Base-by-base conservation (phyloP, 1,140 invertebrate species). In the Camponotus vicinus region DNA sequence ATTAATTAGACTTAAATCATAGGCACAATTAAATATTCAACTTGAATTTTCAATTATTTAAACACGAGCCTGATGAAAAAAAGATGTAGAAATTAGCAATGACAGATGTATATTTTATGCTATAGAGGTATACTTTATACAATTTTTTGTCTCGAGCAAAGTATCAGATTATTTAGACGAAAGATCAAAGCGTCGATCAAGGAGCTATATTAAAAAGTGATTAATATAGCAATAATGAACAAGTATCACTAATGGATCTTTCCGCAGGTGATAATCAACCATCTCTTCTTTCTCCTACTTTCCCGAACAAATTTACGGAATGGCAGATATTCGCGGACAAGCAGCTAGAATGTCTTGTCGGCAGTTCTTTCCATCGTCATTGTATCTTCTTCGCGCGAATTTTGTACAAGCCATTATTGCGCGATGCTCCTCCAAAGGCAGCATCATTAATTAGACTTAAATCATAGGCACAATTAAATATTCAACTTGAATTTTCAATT, bases 1-100 rank as follows among this genome's bases (percentile, higher is more conserved):
- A 61, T 89, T 89, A 86, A 86, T 89, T 89, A 89, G 59, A 66
- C 18, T 73, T 82, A 71, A 86, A 86, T 49, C 34, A 69, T 71
- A 63, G 34, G 45, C 49, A 61, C 82, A 77, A n/a, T 64, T 21
- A 52, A 18, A 77, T 71, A 73, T 84, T 66, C 52, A 61, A 64
- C 32, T 49, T 11, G 34, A 42, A 71, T 86, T 70, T 27, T 76
- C 57, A 45, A 67, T 67, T 42, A 61, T 85, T 63, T 15, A 55
- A 21, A 59, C 49, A 59, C 49, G 34, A 59, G n/a, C 21, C 52
- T 71, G 42, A 49, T 5, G 27, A 13, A 42, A 57, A 76, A 40
- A 15, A 37, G 3, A 11, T n/a, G 32, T 5, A 61, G 15, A 13
- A 13, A 42, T 5, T 27, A 37, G 0, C 15, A 57, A 21, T 18